Evolutionary conservation across 2,113 vertebrate genomes (phyloP).

Genomic region (Aviceda subcristata): DNA sequence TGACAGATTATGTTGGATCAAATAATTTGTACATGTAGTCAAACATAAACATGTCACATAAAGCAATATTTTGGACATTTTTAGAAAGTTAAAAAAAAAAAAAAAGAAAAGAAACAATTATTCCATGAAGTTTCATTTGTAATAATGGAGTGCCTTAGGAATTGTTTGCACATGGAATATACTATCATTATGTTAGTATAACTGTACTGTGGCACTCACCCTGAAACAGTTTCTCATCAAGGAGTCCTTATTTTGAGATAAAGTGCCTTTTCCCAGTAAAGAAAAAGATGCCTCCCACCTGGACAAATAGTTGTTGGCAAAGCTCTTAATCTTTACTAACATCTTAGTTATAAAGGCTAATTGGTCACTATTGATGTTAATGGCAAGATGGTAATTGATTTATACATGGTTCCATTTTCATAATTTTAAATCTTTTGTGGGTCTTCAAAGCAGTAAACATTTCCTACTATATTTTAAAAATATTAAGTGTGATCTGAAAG

Average conservation of each 20-base stretch:
- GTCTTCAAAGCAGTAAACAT: not conserved
- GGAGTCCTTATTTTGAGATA: not conserved
- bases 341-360: not conserved
- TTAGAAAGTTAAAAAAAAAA: not conserved
- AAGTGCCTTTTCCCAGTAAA: not conserved
- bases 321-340: not conserved
- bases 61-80: not conserved
- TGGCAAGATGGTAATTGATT: not conserved
- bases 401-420: not conserved
- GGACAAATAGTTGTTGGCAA: not conserved
- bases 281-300: not conserved
- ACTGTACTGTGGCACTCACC: not conserved
- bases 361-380: not conserved
- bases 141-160: not conserved
- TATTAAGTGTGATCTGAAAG: not conserved
- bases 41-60: not conserved
- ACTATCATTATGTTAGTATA: not conserved
- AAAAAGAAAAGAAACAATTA: fast-evolving
- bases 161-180: not conserved
- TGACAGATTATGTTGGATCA: not conserved
- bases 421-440: not conserved
- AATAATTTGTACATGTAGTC: not conserved
- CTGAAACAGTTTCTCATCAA: not conserved
- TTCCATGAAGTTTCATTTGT: not conserved
- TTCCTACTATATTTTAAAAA: not conserved